Conservation (phyloP, 1,140 invertebrate species). For the Sinonovacula constricta region DNA sequence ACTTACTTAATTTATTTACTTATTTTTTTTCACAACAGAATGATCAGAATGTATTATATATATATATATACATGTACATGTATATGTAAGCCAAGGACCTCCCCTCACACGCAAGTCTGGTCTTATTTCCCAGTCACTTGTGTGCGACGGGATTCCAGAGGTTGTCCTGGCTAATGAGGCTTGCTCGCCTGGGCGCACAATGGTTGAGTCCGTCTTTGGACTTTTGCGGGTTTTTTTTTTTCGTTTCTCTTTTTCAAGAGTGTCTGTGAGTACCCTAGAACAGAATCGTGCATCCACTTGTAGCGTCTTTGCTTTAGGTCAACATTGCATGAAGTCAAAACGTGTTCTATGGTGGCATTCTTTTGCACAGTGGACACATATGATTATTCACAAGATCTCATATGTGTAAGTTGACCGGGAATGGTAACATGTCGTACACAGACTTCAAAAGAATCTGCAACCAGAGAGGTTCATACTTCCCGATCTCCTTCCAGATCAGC, state of each 20-base stretch:
- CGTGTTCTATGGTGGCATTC: neutral
- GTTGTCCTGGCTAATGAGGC: neutral
- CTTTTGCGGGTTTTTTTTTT: neutral
- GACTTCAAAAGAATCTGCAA: neutral
- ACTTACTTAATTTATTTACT: no score
- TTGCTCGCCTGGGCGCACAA: neutral
- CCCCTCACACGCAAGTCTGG: no score
- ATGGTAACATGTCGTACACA: neutral
- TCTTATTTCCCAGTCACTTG: neutral
- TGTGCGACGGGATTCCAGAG: neutral
- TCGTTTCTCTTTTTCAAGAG: neutral
- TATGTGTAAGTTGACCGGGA: slow-evolving; percentile 15
- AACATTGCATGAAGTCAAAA: neutral
- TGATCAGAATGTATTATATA: no score
- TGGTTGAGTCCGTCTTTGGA: neutral
- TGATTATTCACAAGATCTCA: slow-evolving; percentile 17
- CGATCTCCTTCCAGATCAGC: neutral
- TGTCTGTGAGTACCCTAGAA: neutral
- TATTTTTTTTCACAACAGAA: no score
- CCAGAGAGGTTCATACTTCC: neutral
- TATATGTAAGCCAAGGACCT: no score
- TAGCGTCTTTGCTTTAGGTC: neutral
- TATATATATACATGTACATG: no score
- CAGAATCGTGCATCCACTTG: neutral
- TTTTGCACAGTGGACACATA: neutral